Base-by-base conservation (phyloP, 2,797 vertebrate species). In the Pteronotus mesoamericanus region DNA sequence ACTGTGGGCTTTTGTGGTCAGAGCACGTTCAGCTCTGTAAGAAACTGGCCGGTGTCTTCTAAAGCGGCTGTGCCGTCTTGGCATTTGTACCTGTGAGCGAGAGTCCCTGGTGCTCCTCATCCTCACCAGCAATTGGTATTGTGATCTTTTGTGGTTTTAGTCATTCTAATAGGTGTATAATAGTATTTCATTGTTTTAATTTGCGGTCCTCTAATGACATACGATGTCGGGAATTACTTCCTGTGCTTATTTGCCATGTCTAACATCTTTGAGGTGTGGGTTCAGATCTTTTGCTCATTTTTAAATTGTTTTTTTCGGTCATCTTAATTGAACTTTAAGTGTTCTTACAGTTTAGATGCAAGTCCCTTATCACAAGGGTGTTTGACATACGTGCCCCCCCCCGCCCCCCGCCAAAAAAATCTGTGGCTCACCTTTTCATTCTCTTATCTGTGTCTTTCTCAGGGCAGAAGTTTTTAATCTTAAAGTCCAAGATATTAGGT, bases 61-160 rank as follows among this genome's bases (percentile, higher is more conserved):
- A 16, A 26, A 21, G 18, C 12, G 59, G 72, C 4, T 3, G 2
- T 1, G 4, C 11, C 42, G 0, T 26, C 48, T 57, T 14, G 18
- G 51, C 9, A 0, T 42, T 12, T 15, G 21, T 16, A 3, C 3
- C 12, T 4, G 16, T 2, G 32, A 59, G 6, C 6, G 10, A 14
- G 48, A 18, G 24, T 2, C 10, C 34, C 4, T 24, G 3, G 24
- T 16, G 4, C 24, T 29, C 55, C 78, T 51, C 21, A 2, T 16
- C 53, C 18, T 26, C 3, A 4, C 48, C 29, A 66, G 48, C 22
- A 5, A 2, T 14, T 46, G 80, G 18, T 53, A 5, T 0, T 9
- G 19, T 18, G 61, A 61, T 6, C 8, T 39, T 79, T 46, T n/a
- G 53, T n/a, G 24, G 10, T 39, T 12, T 75, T 10, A n/a, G 55